Conservation (phyloP, 2,113 vertebrate species). For the Semnornis frantzii region DNA sequence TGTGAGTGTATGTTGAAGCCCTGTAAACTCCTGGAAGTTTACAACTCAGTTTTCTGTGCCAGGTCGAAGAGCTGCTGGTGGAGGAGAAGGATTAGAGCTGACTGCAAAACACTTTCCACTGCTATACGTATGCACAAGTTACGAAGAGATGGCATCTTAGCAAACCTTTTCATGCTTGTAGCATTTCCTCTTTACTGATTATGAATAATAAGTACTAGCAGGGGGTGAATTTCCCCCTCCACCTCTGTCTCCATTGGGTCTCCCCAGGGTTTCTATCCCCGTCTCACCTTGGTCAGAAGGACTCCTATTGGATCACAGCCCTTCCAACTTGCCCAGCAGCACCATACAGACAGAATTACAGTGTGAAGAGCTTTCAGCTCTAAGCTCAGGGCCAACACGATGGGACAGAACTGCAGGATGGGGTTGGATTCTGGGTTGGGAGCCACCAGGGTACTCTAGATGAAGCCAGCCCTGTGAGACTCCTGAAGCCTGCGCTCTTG, state of each 20-base stretch:
- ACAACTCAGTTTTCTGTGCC: not conserved
- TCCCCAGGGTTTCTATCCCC: not conserved
- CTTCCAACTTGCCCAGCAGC: not conserved
- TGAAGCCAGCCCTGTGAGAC: not conserved
- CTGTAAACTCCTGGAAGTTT: not conserved
- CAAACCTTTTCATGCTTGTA: not conserved
- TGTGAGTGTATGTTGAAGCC: not conserved
- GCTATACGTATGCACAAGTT: not conserved
- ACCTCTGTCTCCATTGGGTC: not conserved
- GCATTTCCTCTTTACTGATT: not conserved
- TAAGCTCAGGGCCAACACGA: not conserved
- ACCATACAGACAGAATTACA: not conserved
- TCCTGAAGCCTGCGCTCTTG: accelerated
- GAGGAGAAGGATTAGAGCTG: not conserved
- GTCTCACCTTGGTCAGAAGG: not conserved
- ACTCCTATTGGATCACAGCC: not conserved
- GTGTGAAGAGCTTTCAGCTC: not conserved
- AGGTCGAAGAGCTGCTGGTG: not conserved
- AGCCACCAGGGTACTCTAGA: not conserved
- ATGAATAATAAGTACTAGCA: not conserved
- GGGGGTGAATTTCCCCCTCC: not conserved
- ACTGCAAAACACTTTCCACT: not conserved
- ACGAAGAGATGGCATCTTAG: not conserved
- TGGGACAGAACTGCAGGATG: accelerated
- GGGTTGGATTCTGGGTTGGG: not conserved